Evolutionary conservation across 2,888 invertebrate species (phyloP).

Genomic region (Dicycla oo): DNA sequence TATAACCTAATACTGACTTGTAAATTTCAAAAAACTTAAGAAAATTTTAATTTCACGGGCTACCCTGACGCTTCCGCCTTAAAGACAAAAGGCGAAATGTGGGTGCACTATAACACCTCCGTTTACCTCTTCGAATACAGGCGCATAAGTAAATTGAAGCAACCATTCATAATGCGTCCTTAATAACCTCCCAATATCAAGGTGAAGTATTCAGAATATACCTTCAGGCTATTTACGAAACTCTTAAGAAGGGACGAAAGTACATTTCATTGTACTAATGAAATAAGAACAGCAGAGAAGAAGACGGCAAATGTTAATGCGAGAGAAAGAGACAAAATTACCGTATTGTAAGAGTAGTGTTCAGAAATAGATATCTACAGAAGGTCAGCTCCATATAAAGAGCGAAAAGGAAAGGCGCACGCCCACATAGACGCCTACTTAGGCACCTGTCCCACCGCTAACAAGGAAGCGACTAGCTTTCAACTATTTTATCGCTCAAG

Average conservation of each 20-base stretch:
- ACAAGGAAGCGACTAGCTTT: neutral
- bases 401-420: no score
- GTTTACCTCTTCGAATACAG: neutral
- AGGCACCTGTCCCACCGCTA: neutral
- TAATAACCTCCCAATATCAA: conserved; percentile 13
- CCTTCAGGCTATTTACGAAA: conserved; percentile 25
- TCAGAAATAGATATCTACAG: neutral
- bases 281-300: conserved; percentile 32
- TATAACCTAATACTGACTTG: no score
- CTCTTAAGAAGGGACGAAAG: conserved; percentile 35
- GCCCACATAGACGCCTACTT: neutral
- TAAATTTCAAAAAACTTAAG: no score
- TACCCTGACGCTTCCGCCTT: no score
- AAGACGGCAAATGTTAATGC: conserved; percentile 29
- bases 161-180: neutral
- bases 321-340: conserved; percentile 29
- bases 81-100: neutral
- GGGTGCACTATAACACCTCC: neutral
- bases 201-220: conserved; percentile 36
- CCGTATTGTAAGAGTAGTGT: conserved; percentile 11
- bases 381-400: conserved; percentile 3
- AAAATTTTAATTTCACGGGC: no score
- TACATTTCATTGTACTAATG: conserved; percentile 43
- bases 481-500: neutral
- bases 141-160: neutral